A percentile compares a stretch with the other conserved stretches of the same genome.
Conservation (phyloP, 2,113 vertebrate genomes). For the Plestiodon gilberti region DNA sequence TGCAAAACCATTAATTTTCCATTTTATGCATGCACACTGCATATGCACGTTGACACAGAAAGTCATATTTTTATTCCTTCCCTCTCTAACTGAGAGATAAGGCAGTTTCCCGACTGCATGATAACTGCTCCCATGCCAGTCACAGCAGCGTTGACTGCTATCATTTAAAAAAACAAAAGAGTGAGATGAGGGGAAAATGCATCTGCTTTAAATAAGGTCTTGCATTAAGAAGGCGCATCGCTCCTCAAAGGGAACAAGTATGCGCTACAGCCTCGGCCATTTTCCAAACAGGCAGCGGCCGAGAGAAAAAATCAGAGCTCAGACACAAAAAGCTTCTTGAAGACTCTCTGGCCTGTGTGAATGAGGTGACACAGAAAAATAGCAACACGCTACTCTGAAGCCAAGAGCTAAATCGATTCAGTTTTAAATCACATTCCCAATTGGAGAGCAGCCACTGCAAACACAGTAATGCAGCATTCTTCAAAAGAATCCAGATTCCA, state of each 20-base stretch:
- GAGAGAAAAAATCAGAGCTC: constrained; percentile 33
- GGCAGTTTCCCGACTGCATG: neutral
- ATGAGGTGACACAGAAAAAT: neutral
- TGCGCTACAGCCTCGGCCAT: neutral
- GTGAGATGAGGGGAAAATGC: neutral
- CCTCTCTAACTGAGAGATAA: accelerated
- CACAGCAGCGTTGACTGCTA: neutral
- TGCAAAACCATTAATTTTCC: neutral
- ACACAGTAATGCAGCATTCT: neutral
- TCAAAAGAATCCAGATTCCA: neutral
- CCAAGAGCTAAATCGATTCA: neutral
- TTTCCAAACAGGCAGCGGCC: constrained; percentile 10
- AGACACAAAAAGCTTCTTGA: constrained; percentile 21
- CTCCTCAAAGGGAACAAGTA: neutral
- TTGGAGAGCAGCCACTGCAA: neutral
- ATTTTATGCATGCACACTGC: neutral
- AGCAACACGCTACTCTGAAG: neutral
- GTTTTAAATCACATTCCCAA: neutral
- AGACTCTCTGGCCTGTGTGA: constrained; percentile 38
- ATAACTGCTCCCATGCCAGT: neutral
- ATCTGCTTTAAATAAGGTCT: constrained; percentile 22
- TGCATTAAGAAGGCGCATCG: neutral
- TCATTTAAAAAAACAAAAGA: constrained; percentile 1
- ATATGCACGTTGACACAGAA: neutral
- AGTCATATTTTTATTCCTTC: accelerated